Percentiles rank a stretch among this genome's conserved stretches.
These are phyloP conservation scores for Caenorhabditis sp. DNA, from an alignment of 2,888 invertebrate genomes.

Conservation along the genomic window DNA sequence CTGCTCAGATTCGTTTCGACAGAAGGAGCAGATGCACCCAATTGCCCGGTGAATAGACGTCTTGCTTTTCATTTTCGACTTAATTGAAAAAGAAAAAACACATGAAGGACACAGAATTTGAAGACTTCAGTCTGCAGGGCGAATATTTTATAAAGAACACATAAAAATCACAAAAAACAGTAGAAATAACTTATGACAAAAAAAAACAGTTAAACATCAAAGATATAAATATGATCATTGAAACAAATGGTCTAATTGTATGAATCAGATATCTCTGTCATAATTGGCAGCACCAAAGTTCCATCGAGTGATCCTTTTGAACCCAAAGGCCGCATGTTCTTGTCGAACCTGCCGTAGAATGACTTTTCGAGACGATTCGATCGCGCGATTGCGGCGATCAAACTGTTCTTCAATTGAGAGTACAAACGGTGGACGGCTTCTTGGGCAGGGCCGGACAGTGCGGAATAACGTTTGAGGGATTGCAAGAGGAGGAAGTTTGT, in stretches of 20 bases:
- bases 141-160: background rate
- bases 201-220: background rate
- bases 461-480: slow-evolving; percentile 40
- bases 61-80: too few relatives aligned
- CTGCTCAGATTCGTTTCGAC: background rate
- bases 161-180: background rate
- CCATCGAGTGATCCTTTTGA: slow-evolving; percentile 30
- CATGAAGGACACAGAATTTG: too few relatives aligned
- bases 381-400: slow-evolving; percentile 62
- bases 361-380: slow-evolving; percentile 35
- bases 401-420: slow-evolving; percentile 57
- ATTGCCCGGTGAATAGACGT: too few relatives aligned
- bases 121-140: too few relatives aligned
- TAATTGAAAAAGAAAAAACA: too few relatives aligned
- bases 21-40: background rate
- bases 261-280: slow-evolving; percentile 30
- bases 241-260: background rate
- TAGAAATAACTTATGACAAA: background rate
- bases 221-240: background rate
- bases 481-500: slow-evolving; percentile 39
- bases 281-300: slow-evolving; percentile 49
- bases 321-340: slow-evolving; percentile 20
- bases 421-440: slow-evolving; percentile 51
- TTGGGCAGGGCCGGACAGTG: slow-evolving; percentile 47
- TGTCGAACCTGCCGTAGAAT: slow-evolving; percentile 40